Base-by-base conservation (phyloP, 2,888 invertebrate species). In the Archips crataeganus region DNA sequence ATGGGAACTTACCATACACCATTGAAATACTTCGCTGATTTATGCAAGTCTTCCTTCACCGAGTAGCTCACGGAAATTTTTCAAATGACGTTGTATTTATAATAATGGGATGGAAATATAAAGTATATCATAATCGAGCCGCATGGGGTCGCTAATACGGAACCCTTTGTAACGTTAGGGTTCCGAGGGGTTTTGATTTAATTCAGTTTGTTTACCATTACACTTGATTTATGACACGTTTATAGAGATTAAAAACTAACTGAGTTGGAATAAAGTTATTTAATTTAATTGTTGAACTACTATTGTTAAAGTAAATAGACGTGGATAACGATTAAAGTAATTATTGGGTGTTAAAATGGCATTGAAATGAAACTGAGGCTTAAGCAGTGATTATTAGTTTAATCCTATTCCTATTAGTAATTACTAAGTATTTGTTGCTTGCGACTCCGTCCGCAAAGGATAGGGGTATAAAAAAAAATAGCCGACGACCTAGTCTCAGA, bases 241-340 rank as follows among this genome's bases (percentile, higher is more conserved):
- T 77, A 73, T 71, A 76, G 70, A 80, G 82, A 82, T 81, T 80
- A 79, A 79, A 82, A 80, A 79, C 78, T 78, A 79, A 79, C 79
- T 77, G 74, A 39, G 73, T 59, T 77, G 63, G 66, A 77, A 32
- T 77, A 74, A 78, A 74, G 65, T 54, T 74, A 66, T 71, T 70
- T 57, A 39, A 61, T 74, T 68, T 74, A 60, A 63, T 61, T 59
- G 68, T 8, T 6, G 2, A 23, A 23, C 54, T 23, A 8, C 23
- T 54, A 54, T 23, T 54, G 15, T 54, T 54, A 0, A 54, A 54
- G 15, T 23, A 54, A 3, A 6, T 39, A 39, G 39, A 54, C 9
- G 9, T 23, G 23, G 23, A 54, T 54, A 23, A 3, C 0, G 54
- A 54, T 54, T 54, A 54, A 23, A 15, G 8, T n/a, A 15, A 51